Evolutionary conservation across 1,140 invertebrate species (phyloP).

Genomic region (Matsumurasca onukii): DNA sequence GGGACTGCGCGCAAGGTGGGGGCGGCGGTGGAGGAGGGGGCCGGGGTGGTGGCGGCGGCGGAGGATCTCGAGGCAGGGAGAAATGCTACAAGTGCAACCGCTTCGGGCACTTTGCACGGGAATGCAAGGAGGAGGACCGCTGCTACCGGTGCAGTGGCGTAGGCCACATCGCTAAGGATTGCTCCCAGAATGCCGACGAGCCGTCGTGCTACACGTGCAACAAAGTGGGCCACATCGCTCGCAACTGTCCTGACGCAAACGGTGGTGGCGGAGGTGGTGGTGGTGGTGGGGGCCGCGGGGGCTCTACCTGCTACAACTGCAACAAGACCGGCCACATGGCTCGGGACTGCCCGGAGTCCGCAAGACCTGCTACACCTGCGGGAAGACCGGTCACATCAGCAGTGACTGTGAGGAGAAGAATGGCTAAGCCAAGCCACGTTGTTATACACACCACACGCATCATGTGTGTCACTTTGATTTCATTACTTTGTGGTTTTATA

Average conservation of each 20-base stretch:
- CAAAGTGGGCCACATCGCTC: conserved; percentile 84
- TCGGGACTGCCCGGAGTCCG: conserved; percentile 79
- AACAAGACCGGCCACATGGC: conserved; percentile 87
- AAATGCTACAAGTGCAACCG: conserved; percentile 96
- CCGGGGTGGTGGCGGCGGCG: conserved; percentile 54
- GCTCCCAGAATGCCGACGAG: conserved; percentile 75
- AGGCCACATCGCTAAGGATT: conserved; percentile 89
- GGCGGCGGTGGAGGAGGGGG: conserved; percentile 56
- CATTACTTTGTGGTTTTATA: no score
- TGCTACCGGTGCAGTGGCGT: conserved; percentile 84
- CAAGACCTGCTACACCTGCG: conserved; percentile 86
- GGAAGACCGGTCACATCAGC: conserved; percentile 86
- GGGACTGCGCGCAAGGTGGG: conserved; percentile 71
- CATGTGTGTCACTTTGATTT: no score
- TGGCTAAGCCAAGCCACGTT: no score
- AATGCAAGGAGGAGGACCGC: conserved; percentile 83
- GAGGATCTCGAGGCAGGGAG: conserved; percentile 62
- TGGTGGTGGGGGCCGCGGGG: conserved; percentile 45
- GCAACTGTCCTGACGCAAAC: conserved; percentile 77
- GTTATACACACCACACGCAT: no score
- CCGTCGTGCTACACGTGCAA: conserved; percentile 88
- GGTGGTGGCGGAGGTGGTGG: conserved; percentile 45
- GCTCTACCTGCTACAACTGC: conserved; percentile 82
- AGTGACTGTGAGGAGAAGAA: conserved; percentile 77
- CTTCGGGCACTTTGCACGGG: conserved; percentile 88